Evolutionary conservation across 2,113 vertebrate genomes (phyloP).

Genomic region (Theropithecus gelada): DNA sequence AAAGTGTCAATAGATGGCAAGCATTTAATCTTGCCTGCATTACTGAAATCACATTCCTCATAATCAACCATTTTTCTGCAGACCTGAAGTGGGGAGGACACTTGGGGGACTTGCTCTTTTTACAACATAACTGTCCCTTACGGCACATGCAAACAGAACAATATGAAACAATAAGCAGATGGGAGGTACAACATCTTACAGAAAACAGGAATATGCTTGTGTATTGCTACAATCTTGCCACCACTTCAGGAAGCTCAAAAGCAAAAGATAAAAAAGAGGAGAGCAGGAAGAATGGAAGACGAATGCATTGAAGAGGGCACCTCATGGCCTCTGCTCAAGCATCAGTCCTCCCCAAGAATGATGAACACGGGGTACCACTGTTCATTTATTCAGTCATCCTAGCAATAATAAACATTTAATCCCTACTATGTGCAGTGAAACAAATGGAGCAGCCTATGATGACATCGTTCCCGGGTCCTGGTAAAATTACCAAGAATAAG

Average conservation of each 20-base stretch:
- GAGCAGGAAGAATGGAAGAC: no score
- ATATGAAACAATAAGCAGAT: neutral
- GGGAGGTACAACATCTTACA: neutral
- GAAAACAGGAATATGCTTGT: neutral
- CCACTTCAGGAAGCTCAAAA: neutral
- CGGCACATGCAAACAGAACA: neutral
- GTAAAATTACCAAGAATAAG: neutral
- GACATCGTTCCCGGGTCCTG: neutral
- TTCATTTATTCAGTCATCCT: neutral
- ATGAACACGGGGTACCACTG: accelerated
- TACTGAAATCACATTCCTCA: neutral
- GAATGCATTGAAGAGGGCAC: neutral
- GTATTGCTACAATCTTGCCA: neutral
- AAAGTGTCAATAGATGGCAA: neutral
- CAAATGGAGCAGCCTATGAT: neutral
- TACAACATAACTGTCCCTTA: neutral
- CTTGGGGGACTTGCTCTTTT: neutral
- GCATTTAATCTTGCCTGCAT: neutral
- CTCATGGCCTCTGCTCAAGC: neutral
- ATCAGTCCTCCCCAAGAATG: neutral
- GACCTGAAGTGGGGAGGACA: neutral
- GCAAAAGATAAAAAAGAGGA: neutral
- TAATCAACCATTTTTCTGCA: neutral
- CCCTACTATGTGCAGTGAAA: neutral
- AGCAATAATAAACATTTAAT: neutral